Evolutionary conservation across 2,888 invertebrate genomes (phyloP), one percentile per base, ranked within the genome.

Genomic region (Cataglyphis altisquamis): DNA sequence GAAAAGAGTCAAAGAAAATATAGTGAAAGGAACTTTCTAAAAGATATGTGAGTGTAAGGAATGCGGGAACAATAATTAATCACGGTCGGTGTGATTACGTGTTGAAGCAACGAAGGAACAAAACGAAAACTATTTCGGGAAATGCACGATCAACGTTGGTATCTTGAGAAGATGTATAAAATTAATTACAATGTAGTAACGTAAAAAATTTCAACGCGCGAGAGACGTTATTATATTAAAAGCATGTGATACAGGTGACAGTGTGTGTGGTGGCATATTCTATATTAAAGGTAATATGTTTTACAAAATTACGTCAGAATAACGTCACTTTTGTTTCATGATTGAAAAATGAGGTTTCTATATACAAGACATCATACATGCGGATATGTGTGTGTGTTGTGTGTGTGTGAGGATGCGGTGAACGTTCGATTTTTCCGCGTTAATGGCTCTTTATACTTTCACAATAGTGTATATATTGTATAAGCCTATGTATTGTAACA

Each of bases 21-120:
- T 60, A 36, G 72, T 72, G 78, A 80, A 80, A 72, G 72, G 72
- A 72, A 72, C 60, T 80, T 80, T 72, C 72, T 60, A 72, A 45
- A 68, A 60, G 6, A 18, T 29, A 68, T 66, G 39, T 67, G 15
- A 41, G n/a, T 39, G 15, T 18, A 25, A 80, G 48, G 36, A 25
- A 80, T 39, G 21, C 29, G 39, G 36, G 25, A 25, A 72, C 70
- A 60, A 60, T 62, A 62, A 80, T 80, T 80, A 80, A 80, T 80
- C 36, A 62, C n/a, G 48, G 36, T n/a, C 25, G 36, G n/a, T 32
- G 60, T 72, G 36, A 45, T 60, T 72, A 62, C 60, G 36, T 18
- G 25, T 12, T 60, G 72, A 80, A 57, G 25, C 25, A 36, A 57
- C 15, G 25, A 75, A 52, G 60, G 8, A 45, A 45, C 41, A 32